Evolutionary conservation across 1,140 invertebrate genomes (phyloP).

Genomic region (Hylaeus anthracinus): DNA sequence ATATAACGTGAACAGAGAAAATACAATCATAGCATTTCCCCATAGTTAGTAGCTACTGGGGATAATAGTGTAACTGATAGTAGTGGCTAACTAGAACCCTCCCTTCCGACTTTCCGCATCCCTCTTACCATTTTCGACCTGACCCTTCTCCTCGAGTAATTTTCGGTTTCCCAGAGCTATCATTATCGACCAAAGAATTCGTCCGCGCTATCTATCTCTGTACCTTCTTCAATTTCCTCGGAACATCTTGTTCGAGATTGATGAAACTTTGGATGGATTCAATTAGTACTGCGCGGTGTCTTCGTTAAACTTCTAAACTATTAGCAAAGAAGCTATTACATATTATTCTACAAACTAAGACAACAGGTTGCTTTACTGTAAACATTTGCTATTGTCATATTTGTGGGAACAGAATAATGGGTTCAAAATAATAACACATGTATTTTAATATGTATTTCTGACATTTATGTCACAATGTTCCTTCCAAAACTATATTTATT

Average conservation of each 20-base stretch:
- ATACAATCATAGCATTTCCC: slow-evolving; percentile 68
- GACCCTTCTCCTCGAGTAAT: slow-evolving; percentile 74
- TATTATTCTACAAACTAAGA: neutral
- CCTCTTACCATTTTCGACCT: slow-evolving; percentile 57
- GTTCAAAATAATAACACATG: too few relatives aligned
- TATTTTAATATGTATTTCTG: too few relatives aligned
- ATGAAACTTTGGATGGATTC: neutral
- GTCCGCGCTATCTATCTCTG: slow-evolving; percentile 22
- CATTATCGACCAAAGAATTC: slow-evolving; percentile 58
- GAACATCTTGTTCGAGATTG: neutral
- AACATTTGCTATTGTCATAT: neutral
- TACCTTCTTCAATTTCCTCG: slow-evolving; percentile 17
- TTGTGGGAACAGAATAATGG: neutral
- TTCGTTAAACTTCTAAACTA: neutral
- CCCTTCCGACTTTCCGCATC: slow-evolving; percentile 52
- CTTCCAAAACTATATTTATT: too few relatives aligned
- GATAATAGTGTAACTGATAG: slow-evolving; percentile 81
- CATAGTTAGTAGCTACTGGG: slow-evolving; percentile 66
- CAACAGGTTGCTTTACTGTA: neutral
- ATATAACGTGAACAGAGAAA: slow-evolving; percentile 12
- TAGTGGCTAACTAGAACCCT: slow-evolving; percentile 73
- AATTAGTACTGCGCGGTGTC: neutral
- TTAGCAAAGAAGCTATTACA: neutral
- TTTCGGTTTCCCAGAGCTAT: slow-evolving; percentile 78
- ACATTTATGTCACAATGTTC: too few relatives aligned